Conservation (phyloP, 2,797 vertebrate genomes). For the Tympanoctomys barrerae region DNA sequence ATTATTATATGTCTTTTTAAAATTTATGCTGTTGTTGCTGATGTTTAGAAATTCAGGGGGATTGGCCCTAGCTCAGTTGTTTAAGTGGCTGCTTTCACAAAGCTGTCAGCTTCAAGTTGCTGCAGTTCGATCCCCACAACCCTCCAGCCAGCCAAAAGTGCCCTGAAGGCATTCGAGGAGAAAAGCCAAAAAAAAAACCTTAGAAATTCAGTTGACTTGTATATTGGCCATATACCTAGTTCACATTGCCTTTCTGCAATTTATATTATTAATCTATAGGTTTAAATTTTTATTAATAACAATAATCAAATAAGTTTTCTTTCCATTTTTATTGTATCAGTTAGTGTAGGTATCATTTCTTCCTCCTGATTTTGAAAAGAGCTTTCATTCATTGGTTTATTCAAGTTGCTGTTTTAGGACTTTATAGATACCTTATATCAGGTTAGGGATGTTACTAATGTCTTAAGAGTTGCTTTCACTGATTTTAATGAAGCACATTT, state of each 20-base stretch:
- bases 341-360: neutral
- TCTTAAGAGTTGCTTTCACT: neutral
- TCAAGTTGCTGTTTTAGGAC: neutral
- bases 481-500: neutral
- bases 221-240: neutral
- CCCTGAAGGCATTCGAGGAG: too few species aligned
- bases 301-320: too few species aligned
- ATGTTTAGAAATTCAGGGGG: neutral
- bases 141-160: too few species aligned
- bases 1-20: neutral
- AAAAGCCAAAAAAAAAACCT: too few species aligned
- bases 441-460: neutral
- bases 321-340: neutral
- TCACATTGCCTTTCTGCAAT: neutral
- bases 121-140: too few species aligned
- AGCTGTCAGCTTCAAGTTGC: too few species aligned
- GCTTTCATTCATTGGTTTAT: neutral
- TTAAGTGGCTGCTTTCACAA: too few species aligned
- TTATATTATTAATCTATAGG: neutral
- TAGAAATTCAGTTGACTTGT: neutral
- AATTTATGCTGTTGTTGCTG: neutral
- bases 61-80: too few species aligned
- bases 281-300: neutral
- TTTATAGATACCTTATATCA: neutral
- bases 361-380: neutral